These are phyloP conservation scores for Tenodera sinensis DNA, from an alignment of 2,888 invertebrate species.

Conservation along the genomic window DNA sequence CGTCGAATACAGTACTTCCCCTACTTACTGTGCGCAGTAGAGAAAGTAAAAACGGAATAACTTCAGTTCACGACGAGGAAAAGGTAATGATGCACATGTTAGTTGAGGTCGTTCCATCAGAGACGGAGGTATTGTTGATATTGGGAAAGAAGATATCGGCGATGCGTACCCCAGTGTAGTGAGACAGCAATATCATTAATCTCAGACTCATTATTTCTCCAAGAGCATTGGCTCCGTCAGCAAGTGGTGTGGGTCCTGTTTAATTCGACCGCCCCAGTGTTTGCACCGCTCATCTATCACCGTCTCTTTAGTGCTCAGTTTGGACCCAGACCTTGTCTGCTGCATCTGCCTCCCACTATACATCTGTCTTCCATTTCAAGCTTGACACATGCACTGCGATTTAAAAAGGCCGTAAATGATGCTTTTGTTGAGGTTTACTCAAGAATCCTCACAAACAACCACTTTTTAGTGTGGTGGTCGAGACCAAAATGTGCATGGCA, in stretches of 20 bases:
- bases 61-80: neutral
- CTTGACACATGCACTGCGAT: neutral
- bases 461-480: neutral
- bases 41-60: too few relatives aligned
- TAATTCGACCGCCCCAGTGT: slow-evolving; percentile 8
- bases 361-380: neutral
- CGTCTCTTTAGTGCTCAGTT: slow-evolving; percentile 1
- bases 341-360: neutral
- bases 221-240: neutral
- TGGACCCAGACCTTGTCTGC: neutral
- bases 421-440: neutral
- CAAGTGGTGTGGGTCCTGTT: neutral
- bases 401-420: neutral
- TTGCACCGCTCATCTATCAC: slow-evolving; percentile 24
- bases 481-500: neutral
- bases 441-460: neutral
- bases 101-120: neutral
- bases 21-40: too few relatives aligned
- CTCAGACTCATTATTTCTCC: slow-evolving; percentile 24
- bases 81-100: neutral
- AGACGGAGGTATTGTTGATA: neutral
- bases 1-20: too few relatives aligned
- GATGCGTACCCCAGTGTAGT: neutral
- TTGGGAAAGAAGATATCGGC: neutral
- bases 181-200: slow-evolving; percentile 24